Base-by-base conservation (phyloP, 2,113 vertebrate genomes). In the Dendropsophus ebraccatus region DNA sequence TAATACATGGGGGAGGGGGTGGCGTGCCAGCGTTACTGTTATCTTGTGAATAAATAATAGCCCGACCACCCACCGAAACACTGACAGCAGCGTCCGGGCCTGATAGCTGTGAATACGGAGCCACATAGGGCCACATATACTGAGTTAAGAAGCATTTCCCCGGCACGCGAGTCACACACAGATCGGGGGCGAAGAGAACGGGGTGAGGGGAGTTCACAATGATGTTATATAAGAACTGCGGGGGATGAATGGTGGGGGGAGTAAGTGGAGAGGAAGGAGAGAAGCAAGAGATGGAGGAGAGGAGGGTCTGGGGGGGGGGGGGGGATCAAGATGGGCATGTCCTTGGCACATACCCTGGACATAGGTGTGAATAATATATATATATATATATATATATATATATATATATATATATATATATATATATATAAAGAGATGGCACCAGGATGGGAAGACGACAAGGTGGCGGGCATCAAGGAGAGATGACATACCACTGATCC, bases 11-110 rank as follows among this genome's bases (percentile, higher is more conserved):
- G 4, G n/a, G 80, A 10, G 23, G 32, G 56, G 50, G 50, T 28
- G 21, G 56, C 32, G 50, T 37, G n/a, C 23, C 23, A 25, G 16
- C 30, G 47, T 52, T 52, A 49, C 65, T 23, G 49, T 45, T n/a
- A 49, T 32, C 62, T 50, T 37, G 50, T 19, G 62, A 82, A 70
- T 82, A 49, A 41, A 74, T 74, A 83, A 74, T 41, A 45, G 35
- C 32, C 50, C 47, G 17, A 13, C 25, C 81, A 19, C 62, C 56
- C 67, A 54, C 30, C 21, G 17, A 11, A 25, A 10, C 4, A n/a
- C 19, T 56, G 67, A 54, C 81, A 37, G 41, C 47, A 58, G 49
- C 35, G 5, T 0, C 47, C 69, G 60, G 41, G 4, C 19, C 28
- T n/a, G n/a, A n/a, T n/a, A n/a, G n/a, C n/a, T n/a, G n/a, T n/a